These are phyloP conservation scores for Caradrina kadenii DNA, from an alignment of 2,888 invertebrate species.

Conservation along the genomic window DNA sequence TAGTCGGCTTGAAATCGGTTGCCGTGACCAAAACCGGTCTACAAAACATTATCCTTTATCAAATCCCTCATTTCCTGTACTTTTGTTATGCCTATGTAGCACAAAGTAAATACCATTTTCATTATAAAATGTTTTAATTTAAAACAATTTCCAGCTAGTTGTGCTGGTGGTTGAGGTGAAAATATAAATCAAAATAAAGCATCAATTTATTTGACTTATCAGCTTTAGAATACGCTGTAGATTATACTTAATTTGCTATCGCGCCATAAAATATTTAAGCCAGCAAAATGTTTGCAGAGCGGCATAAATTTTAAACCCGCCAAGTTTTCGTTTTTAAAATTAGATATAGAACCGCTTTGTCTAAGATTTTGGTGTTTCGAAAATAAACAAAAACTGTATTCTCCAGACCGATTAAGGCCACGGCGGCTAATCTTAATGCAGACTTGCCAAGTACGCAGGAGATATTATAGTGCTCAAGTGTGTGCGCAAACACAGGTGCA, in stretches of 20 bases:
- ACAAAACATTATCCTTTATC: too few relatives aligned
- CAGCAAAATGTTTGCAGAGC: neutral
- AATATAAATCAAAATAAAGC: slow-evolving; percentile 34
- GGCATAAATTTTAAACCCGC: neutral
- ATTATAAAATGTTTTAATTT: slow-evolving; percentile 11
- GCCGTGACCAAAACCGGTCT: too few relatives aligned
- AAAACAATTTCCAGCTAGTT: slow-evolving; percentile 20
- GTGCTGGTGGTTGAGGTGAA: neutral
- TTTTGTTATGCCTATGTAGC: neutral
- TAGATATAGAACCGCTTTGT: too few relatives aligned
- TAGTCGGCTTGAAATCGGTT: too few relatives aligned
- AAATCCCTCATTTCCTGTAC: neutral
- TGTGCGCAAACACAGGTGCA: too few relatives aligned
- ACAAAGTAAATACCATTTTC: slow-evolving; percentile 14
- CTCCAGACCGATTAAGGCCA: too few relatives aligned
- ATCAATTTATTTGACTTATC: slow-evolving; percentile 35
- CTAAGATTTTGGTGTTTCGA: too few relatives aligned
- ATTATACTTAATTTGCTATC: slow-evolving; percentile 9
- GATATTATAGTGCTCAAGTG: too few relatives aligned
- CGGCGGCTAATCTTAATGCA: too few relatives aligned
- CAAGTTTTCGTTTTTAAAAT: neutral
- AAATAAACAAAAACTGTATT: too few relatives aligned
- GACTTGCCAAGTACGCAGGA: too few relatives aligned
- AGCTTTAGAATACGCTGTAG: slow-evolving; percentile 7
- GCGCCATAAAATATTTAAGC: slow-evolving; percentile 6